phyloP scores from a whole-genome alignment of 2,888 invertebrate species.

The Oligia fasciuncula region DNA sequence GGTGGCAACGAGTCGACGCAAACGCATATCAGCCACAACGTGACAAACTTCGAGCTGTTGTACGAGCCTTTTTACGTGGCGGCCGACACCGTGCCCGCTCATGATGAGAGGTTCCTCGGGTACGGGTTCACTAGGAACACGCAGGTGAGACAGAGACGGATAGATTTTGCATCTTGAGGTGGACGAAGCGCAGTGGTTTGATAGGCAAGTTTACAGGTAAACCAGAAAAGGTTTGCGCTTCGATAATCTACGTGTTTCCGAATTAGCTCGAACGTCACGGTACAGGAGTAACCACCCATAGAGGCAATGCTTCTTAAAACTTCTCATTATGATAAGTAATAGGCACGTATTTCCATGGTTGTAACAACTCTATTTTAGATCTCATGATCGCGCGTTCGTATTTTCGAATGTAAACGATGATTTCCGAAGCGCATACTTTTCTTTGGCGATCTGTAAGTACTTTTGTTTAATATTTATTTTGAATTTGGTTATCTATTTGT shows the following conservation, averaged over 20 bases:
- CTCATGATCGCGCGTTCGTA: background rate
- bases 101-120: constrained; percentile 97
- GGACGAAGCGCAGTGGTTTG: background rate
- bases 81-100: constrained; percentile 94
- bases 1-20: constrained; percentile 90
- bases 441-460: background rate
- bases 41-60: constrained; percentile 95
- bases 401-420: background rate
- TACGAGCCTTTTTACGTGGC: constrained; percentile 98
- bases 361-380: background rate
- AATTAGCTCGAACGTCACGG: background rate
- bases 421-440: background rate
- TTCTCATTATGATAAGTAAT: background rate
- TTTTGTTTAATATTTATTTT: background rate
- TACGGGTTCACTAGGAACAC: constrained; percentile 98
- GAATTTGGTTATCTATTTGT: background rate
- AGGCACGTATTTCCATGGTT: background rate
- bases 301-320: background rate
- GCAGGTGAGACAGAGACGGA: constrained; percentile 90
- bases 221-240: background rate
- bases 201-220: background rate
- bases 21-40: constrained; percentile 95
- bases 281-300: background rate
- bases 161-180: background rate
- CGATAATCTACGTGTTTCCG: background rate